Base-by-base conservation (phyloP, 2,888 invertebrate species). In the Brachycybe producta region DNA sequence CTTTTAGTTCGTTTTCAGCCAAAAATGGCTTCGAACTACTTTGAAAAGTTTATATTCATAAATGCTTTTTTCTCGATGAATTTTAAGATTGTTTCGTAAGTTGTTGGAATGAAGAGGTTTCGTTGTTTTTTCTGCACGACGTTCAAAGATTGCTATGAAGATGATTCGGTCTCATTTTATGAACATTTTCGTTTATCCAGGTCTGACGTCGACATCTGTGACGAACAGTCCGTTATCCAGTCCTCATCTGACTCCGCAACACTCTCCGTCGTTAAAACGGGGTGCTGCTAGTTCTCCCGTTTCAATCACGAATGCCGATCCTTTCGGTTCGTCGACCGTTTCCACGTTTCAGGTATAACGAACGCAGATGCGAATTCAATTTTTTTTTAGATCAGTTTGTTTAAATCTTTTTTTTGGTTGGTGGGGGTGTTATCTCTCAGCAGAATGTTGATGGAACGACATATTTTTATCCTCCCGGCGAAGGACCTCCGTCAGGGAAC, bases 371-470 rank as follows among this genome's bases (percentile, higher is more conserved):
- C 7, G 17, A 15, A 38, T 8, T 17, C 17, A 38, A 15, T n/a
- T 38, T n/a, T 38, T n/a, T n/a, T n/a, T n/a, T n/a, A n/a, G n/a
- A n/a, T n/a, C n/a, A n/a, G n/a, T n/a, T n/a, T n/a, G n/a, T n/a
- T n/a, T n/a, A n/a, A n/a, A n/a, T n/a, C n/a, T n/a, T n/a, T n/a
- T n/a, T n/a, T n/a, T n/a, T n/a, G n/a, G n/a, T n/a, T n/a, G n/a
- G n/a, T n/a, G n/a, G n/a, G n/a, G n/a, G n/a, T n/a, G n/a, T n/a
- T n/a, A n/a, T n/a, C n/a, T 55, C 58, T 8, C 54, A 68, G 65
- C 68, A 69, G 56, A 67, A 65, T 57, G 64, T 69, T 46, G 90
- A 90, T 50, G 92, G 92, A 24, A 92, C 92, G 15, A 92, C 92
- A 43, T 94, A 92, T 67, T 94, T 91, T 69, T 94, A 88, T 56